Evolutionary conservation across 2,113 vertebrate genomes (phyloP), one percentile per base, ranked within the genome.

Genomic region (Gracilinanus agilis): DNA sequence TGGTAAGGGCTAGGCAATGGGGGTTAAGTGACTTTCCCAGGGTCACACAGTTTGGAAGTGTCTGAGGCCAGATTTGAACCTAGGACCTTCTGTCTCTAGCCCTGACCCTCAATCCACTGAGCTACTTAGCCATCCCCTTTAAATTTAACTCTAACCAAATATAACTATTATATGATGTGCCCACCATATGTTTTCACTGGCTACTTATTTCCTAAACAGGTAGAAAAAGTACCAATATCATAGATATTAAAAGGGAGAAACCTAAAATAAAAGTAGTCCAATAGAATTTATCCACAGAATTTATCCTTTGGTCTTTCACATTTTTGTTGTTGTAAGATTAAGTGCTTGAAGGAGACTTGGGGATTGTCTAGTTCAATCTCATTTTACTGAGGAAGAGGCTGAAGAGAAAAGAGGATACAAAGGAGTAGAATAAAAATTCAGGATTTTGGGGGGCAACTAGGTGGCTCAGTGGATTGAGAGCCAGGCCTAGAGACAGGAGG

Each of bases 151-250:
- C 55, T 7, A 24, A 58, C 55, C 19, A 93, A 0, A 0, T 54
- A 53, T 27, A 8, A 25, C 19, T 54, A 34, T 89, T 92, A 88
- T 44, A 94, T 0, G 54, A 92, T 27, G 16, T 53, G 44, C 90
- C 90, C 75, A 83, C 55, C 93, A n/a, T 61, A 9, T 19, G 25
- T 83, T 6, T 16, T 91, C 34, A 94, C 13, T 92, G 92, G 93
- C 53, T 91, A 91, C 58, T 53, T 67, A 91, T 96, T 67, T 44
- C 61, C 61, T 56, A 29, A 89, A 55, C 24, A 92, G 95, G 92
- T 0, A 29, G 94, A 54, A 58, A 24, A 90, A 92, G 10, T 0
- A 75, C 3, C 2, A 96, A 95, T 93, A 16, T 56, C 27, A 0
- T 24, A 90, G 10, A n/a, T 1, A 97, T 61, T 88, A 2, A 2